Evolutionary conservation across 2,113 vertebrate genomes (phyloP).

Genomic region (Rattus norvegicus): DNA sequence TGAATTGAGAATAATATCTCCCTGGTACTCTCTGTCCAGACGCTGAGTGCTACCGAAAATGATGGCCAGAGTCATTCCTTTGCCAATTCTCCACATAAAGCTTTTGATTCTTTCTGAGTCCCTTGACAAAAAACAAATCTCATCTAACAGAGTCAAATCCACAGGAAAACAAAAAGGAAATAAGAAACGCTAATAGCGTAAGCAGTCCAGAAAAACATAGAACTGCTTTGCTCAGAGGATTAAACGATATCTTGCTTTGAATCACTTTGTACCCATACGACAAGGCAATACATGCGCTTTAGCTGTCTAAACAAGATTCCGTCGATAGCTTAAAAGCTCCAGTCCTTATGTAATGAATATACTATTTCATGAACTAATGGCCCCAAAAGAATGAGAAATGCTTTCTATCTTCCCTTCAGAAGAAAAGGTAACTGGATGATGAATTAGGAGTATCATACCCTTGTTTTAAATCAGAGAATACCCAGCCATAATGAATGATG

Average conservation of each 20-base stretch:
- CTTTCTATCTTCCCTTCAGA: slow-evolving; percentile 69
- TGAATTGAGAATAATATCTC: not conserved
- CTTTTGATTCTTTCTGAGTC: slow-evolving; percentile 1
- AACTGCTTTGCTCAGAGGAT: slow-evolving; percentile 61
- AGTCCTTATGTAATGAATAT: slow-evolving; percentile 66
- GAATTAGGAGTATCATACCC: slow-evolving; percentile 65
- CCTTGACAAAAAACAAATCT: slow-evolving; percentile 14
- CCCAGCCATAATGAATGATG: slow-evolving; percentile 62
- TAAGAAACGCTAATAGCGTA: slow-evolving; percentile 69
- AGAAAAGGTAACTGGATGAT: slow-evolving; percentile 74
- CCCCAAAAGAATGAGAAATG: slow-evolving; percentile 74
- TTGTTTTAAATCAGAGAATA: slow-evolving; percentile 74
- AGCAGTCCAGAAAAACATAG: slow-evolving; percentile 67
- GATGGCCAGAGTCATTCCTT: not conserved
- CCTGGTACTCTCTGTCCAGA: not conserved
- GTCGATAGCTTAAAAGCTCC: slow-evolving; percentile 74
- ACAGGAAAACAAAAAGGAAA: slow-evolving; percentile 72
- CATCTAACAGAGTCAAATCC: slow-evolving; percentile 55
- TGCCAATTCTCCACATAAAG: not conserved
- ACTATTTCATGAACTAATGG: slow-evolving; percentile 76
- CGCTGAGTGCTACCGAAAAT: not conserved
- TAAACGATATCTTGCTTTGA: slow-evolving; percentile 73
- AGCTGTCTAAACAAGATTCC: slow-evolving; percentile 67
- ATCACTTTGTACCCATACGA: slow-evolving; percentile 66
- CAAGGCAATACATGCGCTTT: slow-evolving; percentile 74